Percentiles rank a stretch among this genome's conserved stretches.
Conservation (phyloP, 2,888 invertebrate genomes). For the Meteorus cinctellus region DNA sequence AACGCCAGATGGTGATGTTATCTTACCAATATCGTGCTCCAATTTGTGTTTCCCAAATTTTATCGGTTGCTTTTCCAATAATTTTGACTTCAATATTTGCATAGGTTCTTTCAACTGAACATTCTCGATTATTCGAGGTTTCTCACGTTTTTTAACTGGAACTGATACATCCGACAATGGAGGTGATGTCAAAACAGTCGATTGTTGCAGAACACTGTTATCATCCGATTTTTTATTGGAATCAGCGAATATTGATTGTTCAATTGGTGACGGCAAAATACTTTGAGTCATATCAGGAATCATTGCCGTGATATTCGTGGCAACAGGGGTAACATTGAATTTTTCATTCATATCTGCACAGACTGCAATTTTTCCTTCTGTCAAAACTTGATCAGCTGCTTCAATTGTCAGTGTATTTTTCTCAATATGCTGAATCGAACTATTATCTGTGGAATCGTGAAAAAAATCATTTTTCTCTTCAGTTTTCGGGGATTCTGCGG, state of each 20-base stretch:
- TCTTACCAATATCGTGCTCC: constrained; percentile 57
- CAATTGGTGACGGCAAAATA: not conserved
- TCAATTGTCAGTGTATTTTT: constrained; percentile 24
- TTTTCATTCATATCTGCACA: constrained; percentile 22
- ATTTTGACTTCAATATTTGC: constrained; percentile 67
- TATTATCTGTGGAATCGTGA: not conserved
- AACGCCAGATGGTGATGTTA: constrained; percentile 51
- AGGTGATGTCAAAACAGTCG: constrained; percentile 54
- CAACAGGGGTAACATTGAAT: constrained; percentile 41
- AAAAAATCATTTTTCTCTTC: constrained; percentile 3
- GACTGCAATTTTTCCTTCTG: constrained; percentile 26
- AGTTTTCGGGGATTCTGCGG: constrained; percentile 33
- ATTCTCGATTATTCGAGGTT: constrained; percentile 70
- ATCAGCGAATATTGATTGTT: constrained; percentile 15
- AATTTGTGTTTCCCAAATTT: constrained; percentile 67
- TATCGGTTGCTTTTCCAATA: constrained; percentile 62
- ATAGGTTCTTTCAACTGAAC: constrained; percentile 68
- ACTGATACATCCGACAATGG: constrained; percentile 58
- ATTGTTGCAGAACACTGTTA: constrained; percentile 37
- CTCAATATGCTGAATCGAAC: not conserved
- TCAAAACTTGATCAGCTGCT: constrained; percentile 2
- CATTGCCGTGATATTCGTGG: constrained; percentile 57
- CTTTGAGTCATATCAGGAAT: not conserved
- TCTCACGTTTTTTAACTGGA: constrained; percentile 71
- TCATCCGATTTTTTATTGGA: not conserved